Evolutionary conservation across 1,140 invertebrate species (phyloP).

Genomic region (Drosophila yakuba): DNA sequence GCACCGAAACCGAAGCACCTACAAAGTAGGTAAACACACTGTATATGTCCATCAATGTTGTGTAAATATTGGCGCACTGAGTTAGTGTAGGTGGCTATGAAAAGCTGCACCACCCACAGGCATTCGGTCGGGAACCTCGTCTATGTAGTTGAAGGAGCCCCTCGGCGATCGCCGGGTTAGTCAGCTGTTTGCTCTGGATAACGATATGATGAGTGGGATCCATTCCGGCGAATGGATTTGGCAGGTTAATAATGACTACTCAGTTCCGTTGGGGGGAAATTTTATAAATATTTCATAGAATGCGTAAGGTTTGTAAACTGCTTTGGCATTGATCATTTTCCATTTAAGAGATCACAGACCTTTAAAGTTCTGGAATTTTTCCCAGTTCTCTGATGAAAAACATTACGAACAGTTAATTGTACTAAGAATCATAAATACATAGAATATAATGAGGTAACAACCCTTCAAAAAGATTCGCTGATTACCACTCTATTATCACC

Average conservation of each 20-base stretch:
- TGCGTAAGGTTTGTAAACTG: neutral
- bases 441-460: constrained; percentile 2
- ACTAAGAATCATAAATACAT: constrained; percentile 2
- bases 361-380: neutral
- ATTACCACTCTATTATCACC: neutral
- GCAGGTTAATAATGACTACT: constrained; percentile 14
- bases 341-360: neutral
- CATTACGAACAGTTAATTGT: neutral
- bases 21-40: constrained; percentile 57
- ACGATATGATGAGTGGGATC: constrained; percentile 34
- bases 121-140: constrained; percentile 18
- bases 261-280: neutral
- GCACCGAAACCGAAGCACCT: constrained; percentile 38
- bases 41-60: constrained; percentile 63
- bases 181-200: constrained; percentile 48
- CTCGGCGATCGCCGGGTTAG: constrained; percentile 34
- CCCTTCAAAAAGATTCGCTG: neutral
- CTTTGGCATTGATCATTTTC: neutral
- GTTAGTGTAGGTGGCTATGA: constrained; percentile 31
- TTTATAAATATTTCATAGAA: constrained; percentile 1
- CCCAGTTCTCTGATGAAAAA: neutral
- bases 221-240: constrained; percentile 31
- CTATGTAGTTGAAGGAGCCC: constrained; percentile 19
- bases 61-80: constrained; percentile 58
- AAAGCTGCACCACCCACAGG: constrained; percentile 54